phyloP scores from a whole-genome alignment of 2,113 vertebrate genomes.

The Equus przewalskii region DNA sequence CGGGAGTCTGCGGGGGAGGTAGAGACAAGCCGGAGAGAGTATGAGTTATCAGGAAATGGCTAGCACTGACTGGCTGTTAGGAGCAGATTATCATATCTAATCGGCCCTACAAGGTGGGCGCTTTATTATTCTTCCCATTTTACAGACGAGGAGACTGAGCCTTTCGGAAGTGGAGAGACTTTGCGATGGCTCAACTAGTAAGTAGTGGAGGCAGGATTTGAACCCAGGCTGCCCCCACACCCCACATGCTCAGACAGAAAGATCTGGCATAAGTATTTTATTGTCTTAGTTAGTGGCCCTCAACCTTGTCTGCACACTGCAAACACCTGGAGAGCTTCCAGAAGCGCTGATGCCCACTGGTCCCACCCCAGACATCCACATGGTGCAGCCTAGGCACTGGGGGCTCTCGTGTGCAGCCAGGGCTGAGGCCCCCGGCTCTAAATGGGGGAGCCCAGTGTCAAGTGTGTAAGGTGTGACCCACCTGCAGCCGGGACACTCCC shows the following conservation, averaged over 20 bases:
- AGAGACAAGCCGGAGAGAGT: neutral
- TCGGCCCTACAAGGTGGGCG: neutral
- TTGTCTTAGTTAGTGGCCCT: neutral
- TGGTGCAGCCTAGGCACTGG: neutral
- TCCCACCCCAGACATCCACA: neutral
- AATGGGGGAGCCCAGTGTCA: accelerated
- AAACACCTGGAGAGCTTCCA: neutral
- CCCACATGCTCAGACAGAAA: neutral
- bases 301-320: neutral
- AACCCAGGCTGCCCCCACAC: neutral
- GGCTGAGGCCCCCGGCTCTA: neutral
- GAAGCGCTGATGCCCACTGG: neutral
- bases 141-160: neutral
- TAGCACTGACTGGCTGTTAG: neutral
- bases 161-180: neutral
- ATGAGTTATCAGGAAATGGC: neutral
- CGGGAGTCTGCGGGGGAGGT: neutral
- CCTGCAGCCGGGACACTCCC: accelerated
- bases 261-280: neutral
- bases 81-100: neutral
- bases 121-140: neutral
- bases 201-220: neutral
- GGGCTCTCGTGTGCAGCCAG: too few species aligned
- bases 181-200: neutral
- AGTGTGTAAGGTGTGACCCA: too few species aligned